Percentiles rank a stretch among this genome's conserved stretches.
Conservation (phyloP, 2,888 invertebrate genomes). For the Trachelus tabidus region DNA sequence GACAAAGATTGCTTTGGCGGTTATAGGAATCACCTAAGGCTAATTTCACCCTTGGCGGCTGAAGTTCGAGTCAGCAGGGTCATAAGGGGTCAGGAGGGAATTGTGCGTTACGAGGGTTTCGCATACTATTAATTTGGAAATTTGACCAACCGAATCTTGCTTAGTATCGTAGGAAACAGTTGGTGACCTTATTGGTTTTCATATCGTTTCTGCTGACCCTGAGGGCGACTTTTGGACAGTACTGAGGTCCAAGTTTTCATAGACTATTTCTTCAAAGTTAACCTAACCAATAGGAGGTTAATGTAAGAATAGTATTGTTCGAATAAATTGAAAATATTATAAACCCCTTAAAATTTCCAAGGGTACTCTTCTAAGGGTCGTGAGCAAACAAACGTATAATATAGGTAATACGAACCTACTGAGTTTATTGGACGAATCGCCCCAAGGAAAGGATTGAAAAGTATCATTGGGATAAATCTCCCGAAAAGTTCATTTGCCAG, state of each 20-base stretch:
- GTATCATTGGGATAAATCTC: neutral
- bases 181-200: neutral
- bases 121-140: neutral
- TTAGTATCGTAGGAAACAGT: neutral
- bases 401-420: neutral
- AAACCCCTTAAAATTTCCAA: neutral
- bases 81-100: neutral
- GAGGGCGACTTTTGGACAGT: neutral
- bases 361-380: neutral
- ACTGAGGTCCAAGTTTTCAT: neutral
- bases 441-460: neutral
- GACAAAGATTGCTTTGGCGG: neutral
- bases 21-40: neutral
- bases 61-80: neutral
- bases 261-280: neutral
- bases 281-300: neutral
- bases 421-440: neutral
- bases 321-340: neutral
- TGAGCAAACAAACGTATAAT: neutral
- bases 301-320: neutral
- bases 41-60: neutral
- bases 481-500: neutral
- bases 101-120: neutral
- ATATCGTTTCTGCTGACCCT: neutral
- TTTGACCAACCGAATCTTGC: neutral